These are phyloP conservation scores for Leptinotarsa peninsularis DNA, from an alignment of 2,888 invertebrate genomes.

Conservation along the genomic window DNA sequence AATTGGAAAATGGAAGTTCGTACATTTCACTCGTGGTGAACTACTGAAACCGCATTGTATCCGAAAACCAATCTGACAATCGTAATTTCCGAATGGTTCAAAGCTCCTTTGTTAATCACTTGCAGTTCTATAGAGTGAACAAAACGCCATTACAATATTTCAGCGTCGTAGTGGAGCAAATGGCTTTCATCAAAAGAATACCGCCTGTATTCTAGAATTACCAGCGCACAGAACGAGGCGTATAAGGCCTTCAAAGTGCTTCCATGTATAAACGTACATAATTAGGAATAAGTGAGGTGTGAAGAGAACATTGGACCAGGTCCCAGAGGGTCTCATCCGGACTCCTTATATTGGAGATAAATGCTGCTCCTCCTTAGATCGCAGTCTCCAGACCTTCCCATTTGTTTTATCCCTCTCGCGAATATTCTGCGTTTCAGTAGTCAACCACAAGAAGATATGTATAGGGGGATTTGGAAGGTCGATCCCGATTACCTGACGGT, in stretches of 20 bases:
- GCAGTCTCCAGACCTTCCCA: conserved; percentile 45
- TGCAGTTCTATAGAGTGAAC: not conserved
- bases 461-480: conserved; percentile 35
- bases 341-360: conserved; percentile 59
- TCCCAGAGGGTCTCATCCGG: conserved; percentile 61
- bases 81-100: not conserved
- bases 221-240: conserved; percentile 23
- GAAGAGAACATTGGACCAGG: conserved; percentile 61
- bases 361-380: conserved; percentile 53
- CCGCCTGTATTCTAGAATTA: conserved; percentile 36
- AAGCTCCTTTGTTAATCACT: not conserved
- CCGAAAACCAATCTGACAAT: not conserved
- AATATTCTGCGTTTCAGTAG: conserved; percentile 43
- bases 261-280: conserved; percentile 57
- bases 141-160: not conserved
- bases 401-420: conserved; percentile 47
- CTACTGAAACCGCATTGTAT: not conserved
- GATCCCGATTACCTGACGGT: conserved; percentile 34
- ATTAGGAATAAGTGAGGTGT: conserved; percentile 65
- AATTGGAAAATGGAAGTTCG: too few relatives aligned
- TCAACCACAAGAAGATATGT: conserved; percentile 40
- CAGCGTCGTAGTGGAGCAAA: not conserved
- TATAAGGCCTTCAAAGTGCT: conserved; percentile 36
- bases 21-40: too few relatives aligned
- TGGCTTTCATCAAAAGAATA: conserved; percentile 18